Evolutionary conservation across 2,797 vertebrate genomes (phyloP).

Genomic region (Clamator glandarius): DNA sequence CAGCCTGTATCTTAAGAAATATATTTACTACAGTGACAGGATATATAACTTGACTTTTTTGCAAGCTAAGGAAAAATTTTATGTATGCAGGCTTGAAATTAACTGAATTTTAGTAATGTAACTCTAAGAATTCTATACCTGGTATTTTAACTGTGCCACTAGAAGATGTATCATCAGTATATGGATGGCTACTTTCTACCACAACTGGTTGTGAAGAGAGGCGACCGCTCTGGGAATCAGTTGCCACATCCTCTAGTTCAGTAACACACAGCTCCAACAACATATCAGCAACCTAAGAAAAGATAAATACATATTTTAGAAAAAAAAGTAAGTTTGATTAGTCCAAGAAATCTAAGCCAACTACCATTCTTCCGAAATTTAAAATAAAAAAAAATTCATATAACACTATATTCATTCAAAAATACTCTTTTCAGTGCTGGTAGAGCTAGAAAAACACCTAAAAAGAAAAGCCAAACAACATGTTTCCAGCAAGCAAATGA

Average conservation of each 20-base stretch:
- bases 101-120: neutral
- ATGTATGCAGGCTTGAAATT: neutral
- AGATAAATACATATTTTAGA: neutral
- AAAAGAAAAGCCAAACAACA: neutral
- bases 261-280: conserved; percentile 96
- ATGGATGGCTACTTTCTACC: conserved; percentile 97
- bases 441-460: neutral
- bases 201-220: conserved; percentile 96
- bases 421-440: neutral
- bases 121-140: conserved; percentile 75
- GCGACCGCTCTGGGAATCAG: conserved; percentile 96
- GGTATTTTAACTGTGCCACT: conserved; percentile 98
- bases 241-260: conserved; percentile 96
- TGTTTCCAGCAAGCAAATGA: neutral
- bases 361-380: neutral
- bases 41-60: neutral
- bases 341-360: neutral
- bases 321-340: neutral
- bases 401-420: neutral
- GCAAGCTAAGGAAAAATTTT: neutral
- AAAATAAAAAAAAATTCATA: neutral
- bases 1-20: neutral
- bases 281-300: conserved; percentile 94
- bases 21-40: neutral
- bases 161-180: conserved; percentile 97